Base-by-base conservation (phyloP, 2,888 invertebrate genomes). In the Morpho achilles region DNA sequence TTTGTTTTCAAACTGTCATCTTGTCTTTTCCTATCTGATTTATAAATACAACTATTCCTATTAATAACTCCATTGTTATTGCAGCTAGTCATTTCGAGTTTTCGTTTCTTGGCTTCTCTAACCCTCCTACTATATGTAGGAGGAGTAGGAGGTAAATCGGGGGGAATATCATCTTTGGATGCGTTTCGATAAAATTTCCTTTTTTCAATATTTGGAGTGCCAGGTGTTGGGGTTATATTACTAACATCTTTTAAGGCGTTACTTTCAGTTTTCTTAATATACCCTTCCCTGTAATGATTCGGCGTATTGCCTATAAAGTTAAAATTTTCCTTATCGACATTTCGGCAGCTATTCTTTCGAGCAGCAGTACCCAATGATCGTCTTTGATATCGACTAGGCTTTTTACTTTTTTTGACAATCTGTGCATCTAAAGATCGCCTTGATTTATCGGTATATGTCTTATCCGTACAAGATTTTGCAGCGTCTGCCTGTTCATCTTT, bases 211-310 rank as follows among this genome's bases (percentile, higher is more conserved):
- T 73, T 82, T 6, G 91, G 87, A 1, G 87, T 89, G 0, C 72
- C 75, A 10, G 86, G 79, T 16, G 82, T 92, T 1, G 93, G 92
- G 3, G 93, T 93, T n/a, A 93, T 84, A 69, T 93, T 93, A 69
- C 93, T 93, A 7, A 93, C 92, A 72, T 93, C 93, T 76, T 92
- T 90, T 0, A 93, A 77, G 8, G 88, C 89, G 56, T 82, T 69
- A 1, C 78, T 87, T 65, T 92, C 92, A 32, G 85, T 73, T 75
- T 92, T 93, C 59, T 92, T 92, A 3, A 83, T 69, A 32, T 92
- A 92, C 3, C 92, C 92, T 65, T 93, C 92, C 71, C 91, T 92
- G 63, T 86, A 93, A 67, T 91, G 92, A 68, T 93, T 93, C 64
- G 93, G 93, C 55, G 93, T 93, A 64, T 91, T 91, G 7, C 89